phyloP scores from a whole-genome alignment of 1,140 invertebrate species.

The Drosophila baimaii region DNA sequence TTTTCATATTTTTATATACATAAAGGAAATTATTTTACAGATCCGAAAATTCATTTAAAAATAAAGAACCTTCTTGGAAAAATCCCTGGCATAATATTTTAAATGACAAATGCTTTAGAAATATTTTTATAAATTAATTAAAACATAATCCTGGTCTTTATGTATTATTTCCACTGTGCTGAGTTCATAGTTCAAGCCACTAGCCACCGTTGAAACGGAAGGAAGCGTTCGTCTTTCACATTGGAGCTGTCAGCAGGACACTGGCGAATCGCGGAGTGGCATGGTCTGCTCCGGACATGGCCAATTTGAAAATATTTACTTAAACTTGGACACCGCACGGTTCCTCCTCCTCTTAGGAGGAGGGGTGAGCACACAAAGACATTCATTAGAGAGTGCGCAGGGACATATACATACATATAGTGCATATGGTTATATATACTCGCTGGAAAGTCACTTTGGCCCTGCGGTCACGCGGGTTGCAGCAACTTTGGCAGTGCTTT shows the following conservation, averaged over 20 bases:
- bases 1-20: background rate
- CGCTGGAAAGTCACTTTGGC: constrained; percentile 50
- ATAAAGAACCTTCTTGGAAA: background rate
- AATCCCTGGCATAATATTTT: background rate
- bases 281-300: constrained; percentile 66
- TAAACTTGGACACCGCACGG: constrained; percentile 57
- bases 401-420: constrained; percentile 7
- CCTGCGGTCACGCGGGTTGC: constrained; percentile 55
- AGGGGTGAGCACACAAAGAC: constrained; percentile 23
- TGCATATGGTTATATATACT: constrained; percentile 30
- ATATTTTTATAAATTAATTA: background rate
- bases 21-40: background rate
- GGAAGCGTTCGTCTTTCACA: constrained; percentile 64
- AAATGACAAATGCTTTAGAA: background rate
- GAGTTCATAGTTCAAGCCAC: background rate
- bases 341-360: background rate
- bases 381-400: constrained; percentile 54
- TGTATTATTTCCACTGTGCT: background rate
- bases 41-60: background rate
- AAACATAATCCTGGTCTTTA: background rate
- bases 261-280: constrained; percentile 40
- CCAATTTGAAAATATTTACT: constrained; percentile 82
- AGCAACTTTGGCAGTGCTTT: constrained; percentile 67
- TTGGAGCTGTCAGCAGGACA: constrained; percentile 51
- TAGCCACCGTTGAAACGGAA: constrained; percentile 42